A percentile compares a stretch with the other conserved stretches of the same genome.
These are phyloP conservation scores for Hydrophis major DNA, from an alignment of 2,797 vertebrate genomes.

Conservation along the genomic window DNA sequence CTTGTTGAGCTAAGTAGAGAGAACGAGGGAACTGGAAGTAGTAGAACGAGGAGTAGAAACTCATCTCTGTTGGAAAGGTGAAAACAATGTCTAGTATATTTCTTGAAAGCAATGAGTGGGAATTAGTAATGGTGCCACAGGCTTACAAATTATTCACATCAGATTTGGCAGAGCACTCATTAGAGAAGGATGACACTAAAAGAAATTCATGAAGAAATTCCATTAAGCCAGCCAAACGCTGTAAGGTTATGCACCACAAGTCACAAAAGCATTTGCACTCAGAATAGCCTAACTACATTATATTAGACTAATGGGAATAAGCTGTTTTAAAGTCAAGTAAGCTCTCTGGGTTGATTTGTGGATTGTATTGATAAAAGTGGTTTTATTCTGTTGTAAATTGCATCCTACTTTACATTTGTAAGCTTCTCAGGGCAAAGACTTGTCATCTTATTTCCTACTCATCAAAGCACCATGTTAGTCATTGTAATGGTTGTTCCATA, in stretches of 20 bases:
- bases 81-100: conserved; percentile 34
- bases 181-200: conserved; percentile 27
- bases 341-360: background rate
- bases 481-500: background rate
- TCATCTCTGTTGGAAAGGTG: conserved; percentile 34
- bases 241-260: background rate
- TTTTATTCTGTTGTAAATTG: background rate
- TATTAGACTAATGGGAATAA: background rate
- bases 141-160: conserved; percentile 34
- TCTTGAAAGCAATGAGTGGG: conserved; percentile 38
- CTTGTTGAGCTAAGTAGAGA: conserved; percentile 45
- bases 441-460: background rate
- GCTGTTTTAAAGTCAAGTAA: background rate
- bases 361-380: background rate
- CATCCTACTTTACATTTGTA: background rate
- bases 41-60: conserved; percentile 25
- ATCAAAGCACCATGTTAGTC: background rate
- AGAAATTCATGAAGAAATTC: background rate
- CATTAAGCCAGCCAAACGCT: conserved; percentile 8
- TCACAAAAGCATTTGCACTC: background rate
- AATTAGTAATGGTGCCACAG: conserved; percentile 42
- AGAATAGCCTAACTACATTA: background rate
- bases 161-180: conserved; percentile 29
- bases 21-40: conserved; percentile 41
- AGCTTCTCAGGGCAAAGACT: background rate